phyloP scores from a whole-genome alignment of 2,797 vertebrate species.

The Thamnophis elegans region DNA sequence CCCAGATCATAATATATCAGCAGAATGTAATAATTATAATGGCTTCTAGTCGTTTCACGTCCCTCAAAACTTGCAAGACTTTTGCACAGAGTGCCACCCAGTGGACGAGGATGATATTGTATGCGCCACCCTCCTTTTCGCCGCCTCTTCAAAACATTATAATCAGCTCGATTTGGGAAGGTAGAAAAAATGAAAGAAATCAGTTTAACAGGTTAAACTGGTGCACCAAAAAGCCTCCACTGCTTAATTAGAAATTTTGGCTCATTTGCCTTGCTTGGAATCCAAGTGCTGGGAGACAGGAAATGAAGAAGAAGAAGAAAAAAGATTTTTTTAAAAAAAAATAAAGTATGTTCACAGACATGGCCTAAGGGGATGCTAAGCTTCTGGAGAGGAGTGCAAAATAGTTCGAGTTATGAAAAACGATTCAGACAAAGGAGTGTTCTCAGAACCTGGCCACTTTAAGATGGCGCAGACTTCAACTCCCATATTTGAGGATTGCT shows the following conservation, averaged over 20 bases:
- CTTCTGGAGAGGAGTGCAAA: not conserved
- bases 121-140: not conserved
- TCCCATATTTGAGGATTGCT: not conserved
- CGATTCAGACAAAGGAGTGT: not conserved
- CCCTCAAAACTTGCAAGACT: not conserved
- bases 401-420: not conserved
- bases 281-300: not conserved
- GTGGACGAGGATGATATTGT: not conserved
- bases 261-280: not conserved
- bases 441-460: not conserved
- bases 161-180: not conserved
- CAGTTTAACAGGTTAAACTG: not conserved
- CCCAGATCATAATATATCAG: not conserved
- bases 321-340: not conserved
- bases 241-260: not conserved
- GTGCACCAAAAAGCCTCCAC: not conserved
- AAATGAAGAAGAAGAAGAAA: not conserved
- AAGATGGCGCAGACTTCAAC: not conserved
- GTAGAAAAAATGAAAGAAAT: not conserved
- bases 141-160: not conserved
- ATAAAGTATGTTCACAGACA: not conserved
- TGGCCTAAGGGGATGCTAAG: not conserved
- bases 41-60: not conserved
- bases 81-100: not conserved
- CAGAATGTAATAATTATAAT: not conserved